These are phyloP conservation scores for Sebastes trivittatus DNA, from an alignment of 2,797 vertebrate genomes.

Conservation along the genomic window DNA sequence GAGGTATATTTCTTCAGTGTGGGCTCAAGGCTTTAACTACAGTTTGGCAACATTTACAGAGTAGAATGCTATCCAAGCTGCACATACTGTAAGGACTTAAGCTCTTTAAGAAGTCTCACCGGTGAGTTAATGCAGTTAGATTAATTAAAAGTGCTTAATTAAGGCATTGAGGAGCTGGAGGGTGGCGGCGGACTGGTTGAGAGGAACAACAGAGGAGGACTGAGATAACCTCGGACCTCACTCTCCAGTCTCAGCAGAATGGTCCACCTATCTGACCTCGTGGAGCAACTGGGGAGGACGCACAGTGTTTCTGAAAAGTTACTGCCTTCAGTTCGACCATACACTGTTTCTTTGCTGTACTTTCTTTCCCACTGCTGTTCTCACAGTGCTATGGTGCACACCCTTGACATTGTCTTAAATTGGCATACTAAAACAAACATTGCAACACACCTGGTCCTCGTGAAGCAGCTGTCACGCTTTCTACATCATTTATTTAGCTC, in stretches of 20 bases:
- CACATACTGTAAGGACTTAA: conserved; percentile 37
- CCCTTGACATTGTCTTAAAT: neutral
- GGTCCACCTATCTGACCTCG: conserved; percentile 33
- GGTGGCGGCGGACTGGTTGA: conserved; percentile 29
- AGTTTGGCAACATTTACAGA: conserved; percentile 11
- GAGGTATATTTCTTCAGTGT: neutral
- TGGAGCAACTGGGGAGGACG: conserved; percentile 19
- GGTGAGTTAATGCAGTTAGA: conserved; percentile 56
- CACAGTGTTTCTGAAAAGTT: conserved; percentile 55
- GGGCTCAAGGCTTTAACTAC: conserved; percentile 7
- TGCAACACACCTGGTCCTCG: conserved; percentile 30
- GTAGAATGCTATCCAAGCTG: conserved; percentile 21
- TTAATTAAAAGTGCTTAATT: conserved; percentile 81
- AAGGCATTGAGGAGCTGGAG: conserved; percentile 55
- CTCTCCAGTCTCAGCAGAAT: conserved; percentile 42
- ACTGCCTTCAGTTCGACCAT: neutral
- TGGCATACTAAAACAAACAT: neutral
- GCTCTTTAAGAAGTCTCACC: conserved; percentile 57
- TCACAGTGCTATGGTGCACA: neutral
- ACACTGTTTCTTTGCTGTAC: conserved; percentile 13
- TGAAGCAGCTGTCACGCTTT: conserved; percentile 26
- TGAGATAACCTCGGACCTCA: conserved; percentile 70
- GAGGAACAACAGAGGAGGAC: conserved; percentile 44
- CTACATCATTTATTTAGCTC: conserved; percentile 15
- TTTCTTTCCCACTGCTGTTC: conserved; percentile 18